Conservation (phyloP, 64 coral and sea anemone genomes). For the Dendrophyllia cribrosa region DNA sequence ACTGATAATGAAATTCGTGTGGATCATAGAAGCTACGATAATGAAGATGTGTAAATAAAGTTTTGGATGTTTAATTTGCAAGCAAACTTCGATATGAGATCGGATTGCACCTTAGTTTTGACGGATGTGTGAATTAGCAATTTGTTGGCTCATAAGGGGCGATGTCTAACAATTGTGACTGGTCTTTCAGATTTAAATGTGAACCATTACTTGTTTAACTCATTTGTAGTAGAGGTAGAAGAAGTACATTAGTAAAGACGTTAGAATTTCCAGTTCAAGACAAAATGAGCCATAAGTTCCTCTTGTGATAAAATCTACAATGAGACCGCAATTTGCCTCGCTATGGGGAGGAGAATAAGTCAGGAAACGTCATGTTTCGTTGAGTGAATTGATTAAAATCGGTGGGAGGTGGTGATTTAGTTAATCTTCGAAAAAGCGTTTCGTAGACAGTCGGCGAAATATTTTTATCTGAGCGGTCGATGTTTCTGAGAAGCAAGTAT, state of each 20-base stretch:
- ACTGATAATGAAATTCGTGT: constrained; percentile 10
- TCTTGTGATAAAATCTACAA: background rate
- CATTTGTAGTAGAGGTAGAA: background rate
- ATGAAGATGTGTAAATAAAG: background rate
- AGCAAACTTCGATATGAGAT: constrained; percentile 3
- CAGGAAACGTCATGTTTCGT: background rate
- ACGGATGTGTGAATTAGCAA: background rate
- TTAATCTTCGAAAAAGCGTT: too few species aligned
- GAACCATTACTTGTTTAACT: background rate
- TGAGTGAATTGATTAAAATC: background rate
- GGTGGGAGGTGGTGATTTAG: background rate
- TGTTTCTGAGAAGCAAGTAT: background rate
- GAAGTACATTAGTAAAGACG: too few species aligned
- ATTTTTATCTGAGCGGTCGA: background rate
- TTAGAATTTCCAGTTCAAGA: background rate
- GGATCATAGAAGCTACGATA: background rate
- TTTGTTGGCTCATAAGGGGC: background rate
- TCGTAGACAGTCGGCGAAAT: too few species aligned
- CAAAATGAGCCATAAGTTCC: background rate
- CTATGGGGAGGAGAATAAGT: background rate
- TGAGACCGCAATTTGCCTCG: background rate
- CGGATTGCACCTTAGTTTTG: background rate
- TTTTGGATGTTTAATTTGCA: constrained; percentile 1
- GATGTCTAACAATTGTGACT: background rate
- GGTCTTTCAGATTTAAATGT: background rate